These are phyloP conservation scores for Trichogramma dendrolimi DNA, from an alignment of 2,888 invertebrate genomes.

Conservation along the genomic window DNA sequence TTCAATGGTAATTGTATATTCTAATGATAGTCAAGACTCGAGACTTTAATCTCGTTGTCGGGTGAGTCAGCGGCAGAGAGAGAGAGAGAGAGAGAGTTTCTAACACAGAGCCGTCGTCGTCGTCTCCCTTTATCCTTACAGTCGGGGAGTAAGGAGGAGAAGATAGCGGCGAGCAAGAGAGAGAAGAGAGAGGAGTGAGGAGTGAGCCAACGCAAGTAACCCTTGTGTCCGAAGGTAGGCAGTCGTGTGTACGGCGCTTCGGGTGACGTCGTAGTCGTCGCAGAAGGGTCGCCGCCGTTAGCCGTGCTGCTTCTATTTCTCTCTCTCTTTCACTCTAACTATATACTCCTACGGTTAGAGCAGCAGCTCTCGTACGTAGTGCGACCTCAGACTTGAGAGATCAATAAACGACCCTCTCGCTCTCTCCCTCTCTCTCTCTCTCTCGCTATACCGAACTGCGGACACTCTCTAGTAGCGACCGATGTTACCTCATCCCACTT, in stretches of 20 bases:
- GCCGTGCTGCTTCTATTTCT: constrained; percentile 42
- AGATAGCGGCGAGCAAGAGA: neutral
- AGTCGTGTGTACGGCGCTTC: constrained; percentile 49
- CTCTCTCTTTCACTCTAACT: constrained; percentile 32
- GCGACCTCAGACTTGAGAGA: constrained; percentile 52
- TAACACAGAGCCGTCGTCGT: no score
- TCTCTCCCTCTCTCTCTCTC: constrained; percentile 48
- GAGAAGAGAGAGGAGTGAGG: neutral
- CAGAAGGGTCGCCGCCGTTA: constrained; percentile 34
- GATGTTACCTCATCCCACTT: constrained; percentile 47
- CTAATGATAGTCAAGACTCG: no score
- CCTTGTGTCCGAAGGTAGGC: constrained; percentile 50
- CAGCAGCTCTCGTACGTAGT: constrained; percentile 18
- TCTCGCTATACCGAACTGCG: constrained; percentile 5
- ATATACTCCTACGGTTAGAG: no score
- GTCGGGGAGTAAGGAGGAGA: neutral
- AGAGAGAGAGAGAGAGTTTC: no score
- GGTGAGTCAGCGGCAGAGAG: no score
- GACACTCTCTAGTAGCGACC: constrained; percentile 49
- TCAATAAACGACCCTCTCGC: constrained; percentile 53
- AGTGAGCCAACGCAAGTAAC: constrained; percentile 35
- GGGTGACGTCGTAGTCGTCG: constrained; percentile 36
- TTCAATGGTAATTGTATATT: no score
- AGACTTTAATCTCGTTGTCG: no score
- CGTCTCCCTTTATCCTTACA: no score